Base-by-base conservation (phyloP, 2,888 invertebrate genomes). In the Notocelia uddmanniana region DNA sequence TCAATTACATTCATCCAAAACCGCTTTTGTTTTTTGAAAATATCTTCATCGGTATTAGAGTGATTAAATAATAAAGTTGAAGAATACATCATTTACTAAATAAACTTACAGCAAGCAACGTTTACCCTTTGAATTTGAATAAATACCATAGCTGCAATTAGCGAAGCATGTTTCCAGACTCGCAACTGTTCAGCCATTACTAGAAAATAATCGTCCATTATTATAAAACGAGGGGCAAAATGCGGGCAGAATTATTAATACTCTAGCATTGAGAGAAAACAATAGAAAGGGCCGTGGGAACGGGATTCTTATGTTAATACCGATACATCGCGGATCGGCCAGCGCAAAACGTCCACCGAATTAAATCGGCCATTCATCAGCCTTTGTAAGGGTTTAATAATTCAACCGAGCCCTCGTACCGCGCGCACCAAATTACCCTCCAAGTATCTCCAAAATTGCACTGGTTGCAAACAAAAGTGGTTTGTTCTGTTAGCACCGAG, bases 291-390 rank as follows among this genome's bases (percentile, higher is more conserved):
- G 80, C 84, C 90, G 90, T 91, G 92, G 85, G 91, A 92, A 91
- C 74, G 80, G 81, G 75, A 89, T 89, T 91, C 87, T 89, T 89
- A 92, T 92, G 92, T 78, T 85, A 92, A 92, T 92, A 74, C 75
- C 82, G 79, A 86, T 88, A 87, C 85, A 83, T 89, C 86, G 89
- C 89, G 77, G 89, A 89, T 90, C 82, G 87, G 83, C 81, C 83
- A 84, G 76, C 81, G 83, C 83, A 76, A 82, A 81, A 80, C 79
- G 78, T 81, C 78, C 79, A 78, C 59, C 74, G 79, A 81, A 84
- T 82, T 83, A 82, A 85, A 80, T 81, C 80, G 77, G 70, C 79
- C 82, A 83, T 86, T 82, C 89, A 89, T 89, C 87, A 84, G 80
- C 80, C 83, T 81, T 85, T 85, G 86, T 85, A 79, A 78, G 79